Evolutionary conservation across 1,140 invertebrate species (phyloP).

Genomic region (Thaumatotibia leucotreta): DNA sequence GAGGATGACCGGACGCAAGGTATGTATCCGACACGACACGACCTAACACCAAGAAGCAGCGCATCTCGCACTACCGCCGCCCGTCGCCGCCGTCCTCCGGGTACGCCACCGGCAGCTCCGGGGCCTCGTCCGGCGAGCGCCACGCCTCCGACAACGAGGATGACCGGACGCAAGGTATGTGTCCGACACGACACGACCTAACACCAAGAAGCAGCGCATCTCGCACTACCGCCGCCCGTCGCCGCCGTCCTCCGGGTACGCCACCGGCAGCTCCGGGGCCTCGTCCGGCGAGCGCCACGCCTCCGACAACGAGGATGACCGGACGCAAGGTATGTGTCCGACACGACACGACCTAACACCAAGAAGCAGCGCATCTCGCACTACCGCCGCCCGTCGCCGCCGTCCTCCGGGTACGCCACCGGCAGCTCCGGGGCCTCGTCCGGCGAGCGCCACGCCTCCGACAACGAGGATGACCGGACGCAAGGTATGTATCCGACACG

Average conservation of each 20-base stretch:
- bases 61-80: background rate
- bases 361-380: constrained; percentile 80
- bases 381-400: constrained; percentile 48
- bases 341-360: constrained; percentile 70
- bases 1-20: constrained; percentile 72
- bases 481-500: no score
- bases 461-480: constrained; percentile 30
- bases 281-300: constrained; percentile 71
- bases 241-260: constrained; percentile 63
- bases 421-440: background rate
- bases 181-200: no score
- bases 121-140: no score
- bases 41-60: no score
- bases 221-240: constrained; percentile 61
- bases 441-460: background rate
- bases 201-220: constrained; percentile 82
- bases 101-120: no score
- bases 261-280: constrained; percentile 40
- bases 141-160: no score
- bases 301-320: constrained; percentile 72
- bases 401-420: background rate
- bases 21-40: no score
- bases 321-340: no score
- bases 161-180: no score
- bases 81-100: no score